Conservation (phyloP, 2,797 vertebrate species). For the Dicrostonyx torquatus region DNA sequence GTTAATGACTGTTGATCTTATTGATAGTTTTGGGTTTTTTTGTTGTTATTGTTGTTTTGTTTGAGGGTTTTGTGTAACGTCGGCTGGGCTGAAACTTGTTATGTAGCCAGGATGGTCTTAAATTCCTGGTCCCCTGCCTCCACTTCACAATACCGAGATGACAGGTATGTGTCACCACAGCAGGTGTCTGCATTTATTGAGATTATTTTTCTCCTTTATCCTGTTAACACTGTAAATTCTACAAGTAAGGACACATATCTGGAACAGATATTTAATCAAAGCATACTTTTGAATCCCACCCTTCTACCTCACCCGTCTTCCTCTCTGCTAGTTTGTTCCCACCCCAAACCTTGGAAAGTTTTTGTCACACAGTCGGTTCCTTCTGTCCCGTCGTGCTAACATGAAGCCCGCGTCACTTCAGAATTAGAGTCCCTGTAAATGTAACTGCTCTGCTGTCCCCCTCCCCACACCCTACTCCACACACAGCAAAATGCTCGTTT, state of each 20-base stretch:
- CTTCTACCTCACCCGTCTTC: neutral
- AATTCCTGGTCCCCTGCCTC: neutral
- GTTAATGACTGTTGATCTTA: neutral
- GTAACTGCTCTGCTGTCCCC: neutral
- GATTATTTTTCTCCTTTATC: conserved; percentile 38
- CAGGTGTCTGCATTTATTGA: neutral
- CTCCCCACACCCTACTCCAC: neutral
- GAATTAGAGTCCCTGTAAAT: neutral
- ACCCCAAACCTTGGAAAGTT: neutral
- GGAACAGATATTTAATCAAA: conserved; percentile 7
- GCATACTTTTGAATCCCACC: neutral
- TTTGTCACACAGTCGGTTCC: neutral
- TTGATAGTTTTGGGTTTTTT: conserved; percentile 23
- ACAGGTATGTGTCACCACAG: neutral
- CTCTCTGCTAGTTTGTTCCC: neutral
- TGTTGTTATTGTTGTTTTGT: neutral
- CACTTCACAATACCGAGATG: neutral
- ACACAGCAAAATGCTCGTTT: neutral
- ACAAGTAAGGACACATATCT: neutral
- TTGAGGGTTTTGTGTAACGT: neutral
- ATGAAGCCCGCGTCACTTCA: neutral
- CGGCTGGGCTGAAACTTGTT: neutral
- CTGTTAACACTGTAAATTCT: neutral
- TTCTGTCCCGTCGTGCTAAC: neutral
- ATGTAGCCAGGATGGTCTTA: neutral